Evolutionary conservation across 2,888 invertebrate species (phyloP).

Genomic region (Rapana venosa): DNA sequence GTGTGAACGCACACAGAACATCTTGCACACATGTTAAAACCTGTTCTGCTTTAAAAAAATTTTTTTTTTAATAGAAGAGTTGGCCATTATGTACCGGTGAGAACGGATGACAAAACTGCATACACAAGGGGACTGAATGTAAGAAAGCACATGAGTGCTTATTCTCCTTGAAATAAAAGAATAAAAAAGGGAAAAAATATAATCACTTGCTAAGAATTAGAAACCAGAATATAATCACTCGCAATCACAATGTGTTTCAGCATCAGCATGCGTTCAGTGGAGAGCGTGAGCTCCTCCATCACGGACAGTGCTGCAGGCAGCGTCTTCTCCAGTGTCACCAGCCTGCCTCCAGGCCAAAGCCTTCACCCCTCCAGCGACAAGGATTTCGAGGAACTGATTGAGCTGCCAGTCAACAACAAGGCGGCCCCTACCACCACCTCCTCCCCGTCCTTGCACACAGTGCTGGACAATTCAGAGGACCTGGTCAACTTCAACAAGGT

Average conservation of each 20-base stretch:
- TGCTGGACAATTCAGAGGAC: conserved; percentile 58
- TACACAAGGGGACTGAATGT: too few relatives aligned
- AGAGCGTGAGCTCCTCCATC: conserved; percentile 42
- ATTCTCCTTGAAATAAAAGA: too few relatives aligned
- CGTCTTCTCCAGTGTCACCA: conserved; percentile 30
- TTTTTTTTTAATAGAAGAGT: too few relatives aligned
- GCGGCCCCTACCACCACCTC: conserved; percentile 51
- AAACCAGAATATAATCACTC: too few relatives aligned
- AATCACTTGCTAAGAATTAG: too few relatives aligned
- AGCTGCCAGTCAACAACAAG: conserved; percentile 64
- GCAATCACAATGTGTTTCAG: conserved; percentile 38
- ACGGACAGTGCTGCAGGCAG: conserved; percentile 42
- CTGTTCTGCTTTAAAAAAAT: too few relatives aligned
- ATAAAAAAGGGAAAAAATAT: too few relatives aligned
- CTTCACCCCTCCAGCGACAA: conserved; percentile 18
- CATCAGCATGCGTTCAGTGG: conserved; percentile 54
- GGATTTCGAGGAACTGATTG: conserved; percentile 70
- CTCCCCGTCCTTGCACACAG: conserved; percentile 39
- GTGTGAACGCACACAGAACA: too few relatives aligned
- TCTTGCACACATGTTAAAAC: too few relatives aligned
- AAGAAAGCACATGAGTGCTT: too few relatives aligned
- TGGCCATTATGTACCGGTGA: too few relatives aligned
- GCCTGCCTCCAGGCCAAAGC: neutral
- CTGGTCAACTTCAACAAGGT: conserved; percentile 65
- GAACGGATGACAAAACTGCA: too few relatives aligned